A percentile compares a stretch with the other conserved stretches of the same genome.
phyloP scores from a whole-genome alignment of 2,797 vertebrate genomes.

The Ispidina lecontei region DNA sequence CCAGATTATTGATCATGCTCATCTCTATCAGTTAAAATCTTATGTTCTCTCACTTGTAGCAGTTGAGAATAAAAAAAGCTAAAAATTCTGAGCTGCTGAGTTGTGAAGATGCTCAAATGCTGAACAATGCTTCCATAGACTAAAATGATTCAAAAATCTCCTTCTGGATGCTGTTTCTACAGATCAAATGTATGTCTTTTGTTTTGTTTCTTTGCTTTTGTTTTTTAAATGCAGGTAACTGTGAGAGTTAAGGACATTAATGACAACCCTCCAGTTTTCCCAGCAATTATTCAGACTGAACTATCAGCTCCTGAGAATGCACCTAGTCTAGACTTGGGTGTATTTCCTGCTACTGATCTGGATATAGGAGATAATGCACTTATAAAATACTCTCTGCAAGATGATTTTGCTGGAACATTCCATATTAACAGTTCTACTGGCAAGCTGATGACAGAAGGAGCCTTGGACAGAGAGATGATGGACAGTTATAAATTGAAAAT shows the following conservation, averaged over 20 bases:
- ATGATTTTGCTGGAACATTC: slow-evolving; percentile 54
- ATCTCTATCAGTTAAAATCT: neutral
- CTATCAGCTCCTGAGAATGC: slow-evolving; percentile 57
- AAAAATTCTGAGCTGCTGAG: neutral
- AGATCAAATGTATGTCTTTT: neutral
- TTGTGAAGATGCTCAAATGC: neutral
- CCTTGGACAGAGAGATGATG: slow-evolving; percentile 60
- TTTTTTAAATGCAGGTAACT: slow-evolving; percentile 70
- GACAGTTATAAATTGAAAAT: slow-evolving; percentile 56
- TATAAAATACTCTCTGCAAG: slow-evolving; percentile 58
- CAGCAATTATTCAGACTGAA: slow-evolving; percentile 9
- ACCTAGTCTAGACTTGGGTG: slow-evolving; percentile 2
- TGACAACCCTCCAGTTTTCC: slow-evolving; percentile 66
- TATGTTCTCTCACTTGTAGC: neutral
- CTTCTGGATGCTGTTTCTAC: neutral
- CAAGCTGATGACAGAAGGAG: neutral
- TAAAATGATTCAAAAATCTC: neutral
- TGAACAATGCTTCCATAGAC: too few species aligned
- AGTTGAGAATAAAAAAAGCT: neutral
- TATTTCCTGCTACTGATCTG: slow-evolving; percentile 60
- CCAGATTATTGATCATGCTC: neutral
- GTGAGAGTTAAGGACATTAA: slow-evolving; percentile 76
- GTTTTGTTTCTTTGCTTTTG: neutral
- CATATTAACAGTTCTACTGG: slow-evolving; percentile 59
- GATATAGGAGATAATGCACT: slow-evolving; percentile 51